phyloP scores from a whole-genome alignment of 2,888 invertebrate species.

The Meloe dianella region DNA sequence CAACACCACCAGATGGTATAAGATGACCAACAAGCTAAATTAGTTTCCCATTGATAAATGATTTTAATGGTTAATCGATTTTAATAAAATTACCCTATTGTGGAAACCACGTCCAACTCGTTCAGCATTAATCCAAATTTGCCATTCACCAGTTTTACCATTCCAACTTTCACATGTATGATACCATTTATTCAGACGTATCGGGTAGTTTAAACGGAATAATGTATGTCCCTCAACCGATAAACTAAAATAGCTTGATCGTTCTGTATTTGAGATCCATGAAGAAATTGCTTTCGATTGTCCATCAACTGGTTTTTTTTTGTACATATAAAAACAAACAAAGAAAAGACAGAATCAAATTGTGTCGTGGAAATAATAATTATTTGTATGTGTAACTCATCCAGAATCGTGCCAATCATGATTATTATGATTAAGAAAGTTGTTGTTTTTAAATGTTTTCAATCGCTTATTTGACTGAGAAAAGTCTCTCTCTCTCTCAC shows the following conservation, averaged over 20 bases:
- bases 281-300: slow-evolving; percentile 76
- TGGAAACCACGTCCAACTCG: slow-evolving; percentile 85
- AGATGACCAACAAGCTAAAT: slow-evolving; percentile 77
- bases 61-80: too few relatives aligned
- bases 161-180: slow-evolving; percentile 90
- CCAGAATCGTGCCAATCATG: not conserved
- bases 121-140: slow-evolving; percentile 86
- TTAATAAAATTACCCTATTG: slow-evolving; percentile 80
- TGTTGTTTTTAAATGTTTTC: not conserved
- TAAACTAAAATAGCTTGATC: slow-evolving; percentile 83
- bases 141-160: slow-evolving; percentile 88
- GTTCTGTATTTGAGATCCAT: slow-evolving; percentile 81
- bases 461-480: too few relatives aligned
- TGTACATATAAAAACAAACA: not conserved
- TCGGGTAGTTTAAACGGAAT: slow-evolving; percentile 75
- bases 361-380: not conserved
- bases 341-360: not conserved
- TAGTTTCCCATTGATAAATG: too few relatives aligned
- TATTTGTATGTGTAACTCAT: not conserved
- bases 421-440: not conserved
- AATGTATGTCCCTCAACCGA: slow-evolving; percentile 83
- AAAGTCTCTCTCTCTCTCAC: too few relatives aligned
- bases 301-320: slow-evolving; percentile 69
- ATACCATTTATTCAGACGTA: slow-evolving; percentile 78
- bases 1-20: slow-evolving; percentile 76